These are phyloP conservation scores for Molorchus minor DNA, from an alignment of 2,888 invertebrate species.

Conservation along the genomic window DNA sequence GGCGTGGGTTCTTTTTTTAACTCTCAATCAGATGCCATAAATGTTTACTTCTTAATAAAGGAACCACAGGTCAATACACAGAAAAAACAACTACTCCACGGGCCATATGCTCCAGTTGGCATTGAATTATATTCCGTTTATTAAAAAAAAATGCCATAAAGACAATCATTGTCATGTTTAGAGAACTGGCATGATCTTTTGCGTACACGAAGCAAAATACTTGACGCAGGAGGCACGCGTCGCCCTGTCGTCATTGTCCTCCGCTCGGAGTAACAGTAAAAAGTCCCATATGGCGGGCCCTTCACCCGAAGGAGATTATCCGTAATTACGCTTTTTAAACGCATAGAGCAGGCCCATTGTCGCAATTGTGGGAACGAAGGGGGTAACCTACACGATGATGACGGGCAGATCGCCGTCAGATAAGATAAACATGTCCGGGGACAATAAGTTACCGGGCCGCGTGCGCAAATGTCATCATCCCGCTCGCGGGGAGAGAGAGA, in stretches of 20 bases:
- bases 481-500: conserved; percentile 26
- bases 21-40: no score
- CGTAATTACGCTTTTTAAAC: conserved; percentile 62
- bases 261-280: conserved; percentile 30
- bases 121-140: no score
- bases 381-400: conserved; percentile 49
- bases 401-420: conserved; percentile 51
- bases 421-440: conserved; percentile 58
- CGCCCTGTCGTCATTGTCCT: no score
- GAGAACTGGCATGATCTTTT: no score
- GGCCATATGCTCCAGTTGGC: no score
- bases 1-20: no score
- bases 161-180: no score
- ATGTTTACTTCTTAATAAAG: no score
- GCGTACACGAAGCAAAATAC: no score
- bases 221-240: conserved; percentile 30
- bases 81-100: no score
- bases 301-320: conserved; percentile 58
- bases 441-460: conserved; percentile 48
- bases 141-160: no score
- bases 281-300: conserved; percentile 58
- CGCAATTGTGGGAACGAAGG: conserved; percentile 60
- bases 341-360: conserved; percentile 58
- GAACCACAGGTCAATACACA: no score
- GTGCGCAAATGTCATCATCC: conserved; percentile 49